phyloP scores from a whole-genome alignment of 1,140 invertebrate species.

The Phocides pigmalion region DNA sequence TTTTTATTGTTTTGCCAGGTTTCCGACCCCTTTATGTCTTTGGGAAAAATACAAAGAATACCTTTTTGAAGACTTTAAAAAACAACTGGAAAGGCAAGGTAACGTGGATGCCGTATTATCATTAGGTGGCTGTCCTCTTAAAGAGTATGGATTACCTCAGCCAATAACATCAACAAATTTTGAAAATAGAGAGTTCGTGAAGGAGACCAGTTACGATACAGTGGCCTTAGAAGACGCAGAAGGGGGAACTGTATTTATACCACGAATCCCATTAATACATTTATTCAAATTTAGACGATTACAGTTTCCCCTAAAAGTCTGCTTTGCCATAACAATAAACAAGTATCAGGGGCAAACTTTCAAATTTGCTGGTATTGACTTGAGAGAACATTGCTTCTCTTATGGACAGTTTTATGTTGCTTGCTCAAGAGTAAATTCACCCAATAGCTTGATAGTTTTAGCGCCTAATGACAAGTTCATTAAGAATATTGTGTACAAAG shows the following conservation, averaged over 20 bases:
- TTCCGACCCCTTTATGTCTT: slow-evolving; percentile 2
- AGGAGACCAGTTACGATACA: slow-evolving; percentile 36
- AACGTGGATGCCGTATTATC: slow-evolving; percentile 23
- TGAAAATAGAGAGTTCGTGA: slow-evolving; percentile 34
- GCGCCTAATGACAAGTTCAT: slow-evolving; percentile 31
- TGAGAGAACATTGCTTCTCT: slow-evolving; percentile 28
- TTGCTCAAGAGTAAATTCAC: slow-evolving; percentile 22
- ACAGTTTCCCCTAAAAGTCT: slow-evolving; percentile 27
- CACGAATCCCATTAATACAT: no score
- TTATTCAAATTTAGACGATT: slow-evolving; percentile 29
- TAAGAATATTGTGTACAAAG: background rate
- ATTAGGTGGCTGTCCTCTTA: slow-evolving; percentile 8
- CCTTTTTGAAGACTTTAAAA: slow-evolving; percentile 24
- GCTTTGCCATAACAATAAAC: slow-evolving; percentile 24
- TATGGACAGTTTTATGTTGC: slow-evolving; percentile 21
- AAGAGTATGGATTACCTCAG: slow-evolving; percentile 31
- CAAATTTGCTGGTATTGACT: slow-evolving; percentile 21
- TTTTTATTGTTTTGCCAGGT: slow-evolving; percentile 18
- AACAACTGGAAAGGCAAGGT: slow-evolving; percentile 20
- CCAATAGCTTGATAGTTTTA: slow-evolving; percentile 33
- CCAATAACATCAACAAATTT: no score
- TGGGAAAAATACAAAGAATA: slow-evolving; percentile 27
- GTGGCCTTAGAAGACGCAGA: slow-evolving; percentile 13
- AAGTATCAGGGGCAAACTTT: slow-evolving; percentile 32
- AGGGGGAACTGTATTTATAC: no score